Evolutionary conservation across 2,797 vertebrate genomes (phyloP), one percentile per base, ranked within the genome.

Genomic region (Mergus octosetaceus): DNA sequence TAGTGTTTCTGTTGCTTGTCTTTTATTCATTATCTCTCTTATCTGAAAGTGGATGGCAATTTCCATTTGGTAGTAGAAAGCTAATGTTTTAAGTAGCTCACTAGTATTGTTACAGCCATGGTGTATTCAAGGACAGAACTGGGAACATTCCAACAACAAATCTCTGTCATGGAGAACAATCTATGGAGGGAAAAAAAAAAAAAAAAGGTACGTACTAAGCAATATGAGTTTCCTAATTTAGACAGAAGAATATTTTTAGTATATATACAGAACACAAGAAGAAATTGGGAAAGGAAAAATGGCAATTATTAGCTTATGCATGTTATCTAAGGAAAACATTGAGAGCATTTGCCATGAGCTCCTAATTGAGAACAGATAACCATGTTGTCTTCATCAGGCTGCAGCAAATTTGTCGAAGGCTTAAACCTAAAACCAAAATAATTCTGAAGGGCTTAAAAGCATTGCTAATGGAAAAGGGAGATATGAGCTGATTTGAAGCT

Each of bases 131-230:
- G 92, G 87, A 47, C 90, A 91, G 43, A 65, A 68, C 0, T 61
- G 62, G 66, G 76, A 95, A 95, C 82, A 90, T 90, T 89, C 77
- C 93, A 83, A 56, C 69, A 89, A 89, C 85, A 87, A 74, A 71
- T 53, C 49, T 79, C 87, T 78, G 17, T 56, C 14, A 2, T 51
- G 73, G 70, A 94, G 72, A 94, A 62, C 60, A 91, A 72, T 95
- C 58, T 36, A 32, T 24, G 13, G 51, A 87, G 84, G 66, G 89
- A 87, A 87, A 96, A 22, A 47, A 45, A 43, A 18, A 18, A 43
- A 17, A 43, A 17, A 82, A 47, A 74, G 57, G 89, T 92, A 94
- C 69, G 32, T 53, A 34, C 34, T 30, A 82, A 87, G 75, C 75
- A 85, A 88, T 56, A 64, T 1, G 9, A 85, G 58, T 93, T 90